Base-by-base conservation (phyloP, 2,113 vertebrate genomes). In the Phalacrocorax carbo region DNA sequence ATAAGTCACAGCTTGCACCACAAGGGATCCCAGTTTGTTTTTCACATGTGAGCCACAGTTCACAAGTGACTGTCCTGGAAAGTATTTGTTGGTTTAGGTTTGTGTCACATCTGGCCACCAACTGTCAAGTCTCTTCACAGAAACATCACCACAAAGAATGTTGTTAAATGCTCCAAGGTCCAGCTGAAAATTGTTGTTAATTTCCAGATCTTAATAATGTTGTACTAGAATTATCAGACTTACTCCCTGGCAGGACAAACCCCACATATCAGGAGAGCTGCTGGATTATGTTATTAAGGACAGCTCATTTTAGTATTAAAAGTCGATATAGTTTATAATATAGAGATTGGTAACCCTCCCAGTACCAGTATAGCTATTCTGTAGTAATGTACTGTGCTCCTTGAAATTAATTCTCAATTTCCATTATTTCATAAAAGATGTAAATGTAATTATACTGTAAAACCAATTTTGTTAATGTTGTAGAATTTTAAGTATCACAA, bases 21-120 rank as follows among this genome's bases (percentile, higher is more conserved):
- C 94, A 68, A 32, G 93, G 82, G 94, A 93, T 68, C 40, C 49
- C 0, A 11, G 44, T 12, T 72, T 91, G 90, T 93, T 96, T 95
- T 87, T 65, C 86, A 93, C 81, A 78, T 94, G 90, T 36, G 69
- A 94, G 83, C 29, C 65, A 40, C 3, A 2, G 71, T 23, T 86
- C 58, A 61, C 15, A 30, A 81, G 48, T 75, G 89, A 78, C 65
- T 95, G 89, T 96, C 36, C 54, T 86, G 91, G 86, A 95, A 94
- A 89, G 26, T 91, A 84, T 95, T 76, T 89, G 32, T 71, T 77
- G 18, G 23, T 87, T 89, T 76, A 69, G 34, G 16, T 68, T 55
- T 68, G 22, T 36, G 48, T 86, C 48, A 82, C 69, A 94, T 89
- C 70, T 89, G 66, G 62, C 13, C 42, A 57, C 61, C 78, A 82